Percentiles rank a stretch among this genome's conserved stretches.
Conservation (phyloP, 2,797 vertebrate species). For the Megaceryle alcyon region DNA sequence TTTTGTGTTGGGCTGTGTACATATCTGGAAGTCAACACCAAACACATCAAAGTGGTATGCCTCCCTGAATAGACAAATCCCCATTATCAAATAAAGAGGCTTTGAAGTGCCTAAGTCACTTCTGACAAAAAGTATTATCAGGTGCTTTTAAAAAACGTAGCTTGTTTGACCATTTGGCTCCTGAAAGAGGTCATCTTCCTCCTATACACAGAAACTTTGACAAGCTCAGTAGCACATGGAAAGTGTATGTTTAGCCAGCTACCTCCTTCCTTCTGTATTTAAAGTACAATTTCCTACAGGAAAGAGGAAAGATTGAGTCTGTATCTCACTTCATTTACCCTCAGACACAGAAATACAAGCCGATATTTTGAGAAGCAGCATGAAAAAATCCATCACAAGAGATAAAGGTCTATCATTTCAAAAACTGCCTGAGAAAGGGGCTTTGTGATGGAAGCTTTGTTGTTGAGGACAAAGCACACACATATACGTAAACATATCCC, state of each 20-base stretch:
- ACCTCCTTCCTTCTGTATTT: conserved; percentile 10
- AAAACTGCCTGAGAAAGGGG: background rate
- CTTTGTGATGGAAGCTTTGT: conserved; percentile 42
- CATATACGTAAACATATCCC: conserved; percentile 33
- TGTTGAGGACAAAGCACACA: conserved; percentile 19
- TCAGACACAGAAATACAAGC: conserved; percentile 32
- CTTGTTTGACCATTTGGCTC: background rate
- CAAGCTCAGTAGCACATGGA: background rate
- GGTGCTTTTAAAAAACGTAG: conserved; percentile 16
- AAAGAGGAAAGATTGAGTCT: background rate
- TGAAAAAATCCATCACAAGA: conserved; percentile 2
- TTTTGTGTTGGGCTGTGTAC: conserved; percentile 36
- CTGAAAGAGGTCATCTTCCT: background rate
- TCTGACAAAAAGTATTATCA: background rate
- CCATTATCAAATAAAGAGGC: background rate
- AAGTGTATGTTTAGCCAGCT: background rate
- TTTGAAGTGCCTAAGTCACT: conserved; percentile 11
- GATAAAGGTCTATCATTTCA: background rate
- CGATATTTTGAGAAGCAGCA: conserved; percentile 9
- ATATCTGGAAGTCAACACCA: conserved; percentile 20
- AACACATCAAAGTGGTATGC: background rate
- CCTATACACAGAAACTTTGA: background rate
- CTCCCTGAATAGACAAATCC: conserved; percentile 6
- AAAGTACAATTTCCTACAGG: conserved; percentile 16
- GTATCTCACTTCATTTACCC: conserved; percentile 25